phyloP scores from a whole-genome alignment of 2,797 vertebrate genomes.

The Iguana delicatissima region DNA sequence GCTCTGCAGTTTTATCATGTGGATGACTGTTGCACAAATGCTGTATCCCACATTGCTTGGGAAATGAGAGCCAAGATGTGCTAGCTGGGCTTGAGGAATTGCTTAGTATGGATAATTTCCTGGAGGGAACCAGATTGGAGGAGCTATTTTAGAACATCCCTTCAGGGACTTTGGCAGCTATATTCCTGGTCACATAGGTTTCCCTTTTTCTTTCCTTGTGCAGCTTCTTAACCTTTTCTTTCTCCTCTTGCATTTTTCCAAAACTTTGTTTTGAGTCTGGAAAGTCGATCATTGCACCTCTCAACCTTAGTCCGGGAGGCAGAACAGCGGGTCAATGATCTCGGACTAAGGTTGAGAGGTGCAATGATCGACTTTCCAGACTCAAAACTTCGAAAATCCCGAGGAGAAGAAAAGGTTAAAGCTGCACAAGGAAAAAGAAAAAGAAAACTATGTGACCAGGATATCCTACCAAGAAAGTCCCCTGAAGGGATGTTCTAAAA shows the following conservation, averaged over 20 bases:
- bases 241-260: rapidly evolving
- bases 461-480: not conserved
- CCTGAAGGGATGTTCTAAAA: not conserved
- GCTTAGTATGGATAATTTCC: not conserved
- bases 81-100: not conserved
- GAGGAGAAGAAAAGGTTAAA: not conserved
- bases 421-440: not conserved
- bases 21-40: not conserved
- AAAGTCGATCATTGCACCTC: conserved; percentile 88
- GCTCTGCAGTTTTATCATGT: not conserved
- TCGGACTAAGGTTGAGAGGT: conserved; percentile 88
- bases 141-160: not conserved
- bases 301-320: conserved; percentile 89
- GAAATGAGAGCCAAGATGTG: not conserved
- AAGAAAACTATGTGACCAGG: not conserved
- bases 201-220: not conserved
- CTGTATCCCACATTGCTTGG: not conserved
- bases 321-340: conserved; percentile 87
- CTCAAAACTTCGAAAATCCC: conserved; percentile 82
- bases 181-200: not conserved
- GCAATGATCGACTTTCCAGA: conserved; percentile 87
- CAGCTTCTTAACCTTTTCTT: conserved; percentile 9
- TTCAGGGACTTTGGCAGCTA: not conserved
- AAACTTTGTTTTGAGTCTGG: conserved; percentile 91
- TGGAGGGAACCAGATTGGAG: not conserved